phyloP scores from a whole-genome alignment of 2,888 invertebrate species.

The Glyphotaelius pellucidus region DNA sequence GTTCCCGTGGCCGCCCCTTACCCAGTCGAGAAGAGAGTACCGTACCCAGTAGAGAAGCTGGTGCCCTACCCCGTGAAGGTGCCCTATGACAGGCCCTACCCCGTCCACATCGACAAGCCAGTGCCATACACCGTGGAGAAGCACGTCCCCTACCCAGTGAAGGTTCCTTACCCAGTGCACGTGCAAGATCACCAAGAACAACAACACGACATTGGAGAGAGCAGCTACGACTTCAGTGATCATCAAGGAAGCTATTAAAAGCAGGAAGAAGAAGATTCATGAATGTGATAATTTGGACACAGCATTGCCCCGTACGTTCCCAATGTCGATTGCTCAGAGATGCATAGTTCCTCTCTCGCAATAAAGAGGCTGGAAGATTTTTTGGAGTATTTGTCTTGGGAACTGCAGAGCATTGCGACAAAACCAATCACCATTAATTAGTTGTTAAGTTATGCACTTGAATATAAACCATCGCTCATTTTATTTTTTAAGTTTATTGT shows the following conservation, averaged over 20 bases:
- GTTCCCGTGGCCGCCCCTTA: constrained; percentile 82
- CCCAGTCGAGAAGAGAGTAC: constrained; percentile 79
- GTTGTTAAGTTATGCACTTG: constrained; percentile 63
- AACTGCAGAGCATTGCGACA: constrained; percentile 32
- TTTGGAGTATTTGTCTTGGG: constrained; percentile 68
- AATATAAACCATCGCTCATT: constrained; percentile 51
- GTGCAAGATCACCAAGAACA: constrained; percentile 69
- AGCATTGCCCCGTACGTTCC: constrained; percentile 41
- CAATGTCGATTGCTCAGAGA: constrained; percentile 60
- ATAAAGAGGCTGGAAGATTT: constrained; percentile 70
- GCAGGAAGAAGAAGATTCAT: constrained; percentile 75
- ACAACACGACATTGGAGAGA: constrained; percentile 69
- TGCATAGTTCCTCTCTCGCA: constrained; percentile 63
- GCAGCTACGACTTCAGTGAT: constrained; percentile 70
- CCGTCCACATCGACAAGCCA: constrained; percentile 81
- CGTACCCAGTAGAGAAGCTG: constrained; percentile 82
- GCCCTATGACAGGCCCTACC: constrained; percentile 81
- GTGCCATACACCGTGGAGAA: constrained; percentile 81
- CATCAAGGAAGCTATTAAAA: constrained; percentile 77
- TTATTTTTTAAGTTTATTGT: constrained; percentile 52
- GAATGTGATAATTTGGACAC: constrained; percentile 74
- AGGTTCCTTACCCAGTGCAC: constrained; percentile 78
- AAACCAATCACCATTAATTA: constrained; percentile 59
- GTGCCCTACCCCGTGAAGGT: constrained; percentile 83
- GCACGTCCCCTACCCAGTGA: constrained; percentile 80